Evolutionary conservation across 2,888 invertebrate genomes (phyloP), one percentile per base, ranked within the genome.

Genomic region (Protula sp.): DNA sequence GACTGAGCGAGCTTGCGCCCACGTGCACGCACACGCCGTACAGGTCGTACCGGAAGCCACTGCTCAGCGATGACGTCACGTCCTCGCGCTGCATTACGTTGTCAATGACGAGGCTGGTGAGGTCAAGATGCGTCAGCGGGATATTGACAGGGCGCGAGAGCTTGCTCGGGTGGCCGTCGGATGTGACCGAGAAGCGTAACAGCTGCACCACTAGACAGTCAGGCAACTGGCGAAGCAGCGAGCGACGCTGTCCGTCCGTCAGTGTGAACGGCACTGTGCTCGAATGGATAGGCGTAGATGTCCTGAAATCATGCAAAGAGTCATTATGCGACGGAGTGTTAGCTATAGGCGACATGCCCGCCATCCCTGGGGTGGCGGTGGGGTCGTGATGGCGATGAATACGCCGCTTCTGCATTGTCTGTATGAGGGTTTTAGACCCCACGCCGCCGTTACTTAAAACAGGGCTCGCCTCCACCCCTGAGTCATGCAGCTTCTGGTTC

Each of bases 131-230:
- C 30, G 65, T 67, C 27, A 77, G 62, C 0, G 77, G 74, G 27
- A 79, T 70, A 53, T 68, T 69, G 28, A 79, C 71, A 1, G 77
- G 74, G 3, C 72, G 67, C n/a, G 58, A 65, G n/a, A 76, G 62
- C 65, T 79, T 79, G 27, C 67, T 57, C 9, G 54, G 30, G 28
- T 52, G 55, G 0, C 73, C 64, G 30, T 69, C 64, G 65, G 70
- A 76, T 0, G 70, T 64, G n/a, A n/a, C n/a, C n/a, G n/a, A n/a
- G 61, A 77, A 78, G 14, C 79, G 68, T 70, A 77, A 65, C 47
- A 78, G 62, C 67, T 79, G 79, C 55, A 79, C 72, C 31, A 75
- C 72, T 2, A 79, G 71, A 63, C 77, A 79, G 58, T 78, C 74
- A 1, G 79, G 78, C 30, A 79, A 62, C 63, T 77, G 77, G 3